Base-by-base conservation (phyloP, 2,113 vertebrate species). In the Lepus americanus region DNA sequence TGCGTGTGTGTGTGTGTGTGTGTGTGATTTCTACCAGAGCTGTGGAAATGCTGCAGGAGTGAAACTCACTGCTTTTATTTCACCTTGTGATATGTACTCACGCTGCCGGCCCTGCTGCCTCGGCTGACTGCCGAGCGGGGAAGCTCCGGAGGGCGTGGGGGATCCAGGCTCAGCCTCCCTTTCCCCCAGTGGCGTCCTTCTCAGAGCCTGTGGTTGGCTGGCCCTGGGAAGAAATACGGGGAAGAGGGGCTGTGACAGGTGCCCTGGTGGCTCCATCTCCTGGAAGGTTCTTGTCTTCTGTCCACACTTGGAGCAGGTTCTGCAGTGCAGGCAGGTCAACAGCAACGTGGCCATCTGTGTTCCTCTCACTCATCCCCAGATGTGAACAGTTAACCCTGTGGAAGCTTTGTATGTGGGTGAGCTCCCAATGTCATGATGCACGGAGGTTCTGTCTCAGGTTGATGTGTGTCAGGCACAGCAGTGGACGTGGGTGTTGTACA, bases 401-500 rank as follows among this genome's bases (percentile, higher is more conserved):
- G 44, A 44, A 44, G 25, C 19, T 53, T 59, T 23, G 49, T 20
- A 17, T 63, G 3, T 74, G 10, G 17, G 14, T 6, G 22, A 27
- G 9, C 31, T 33, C 13, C 4, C 3, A 2, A 29, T 1, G 12
- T 9, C 0, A 0, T 49, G 33, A 39, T 31, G 17, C 39, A 33
- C 29, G 9, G 59, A 13, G 14, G 10, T 49, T 49, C 55, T 63
- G 53, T 64, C 44, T 44, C 44, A 44, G 44, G 44, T 8, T 44
- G 44, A 44, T 44, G 44, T 44, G 6, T 7, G 44, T 44, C 22
- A 55, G 9, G 53, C 0, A 20, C 23, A 20, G 49, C 49, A 11
- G 13, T 33, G 31, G 16, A 51, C 22, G 9, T 2, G 9, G 0
- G 3, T 0, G 3, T 11, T 23, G 2, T 4, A 5, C 9, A 2